Conservation (phyloP, 1,140 invertebrate species). For the Nixonia krombeini region DNA sequence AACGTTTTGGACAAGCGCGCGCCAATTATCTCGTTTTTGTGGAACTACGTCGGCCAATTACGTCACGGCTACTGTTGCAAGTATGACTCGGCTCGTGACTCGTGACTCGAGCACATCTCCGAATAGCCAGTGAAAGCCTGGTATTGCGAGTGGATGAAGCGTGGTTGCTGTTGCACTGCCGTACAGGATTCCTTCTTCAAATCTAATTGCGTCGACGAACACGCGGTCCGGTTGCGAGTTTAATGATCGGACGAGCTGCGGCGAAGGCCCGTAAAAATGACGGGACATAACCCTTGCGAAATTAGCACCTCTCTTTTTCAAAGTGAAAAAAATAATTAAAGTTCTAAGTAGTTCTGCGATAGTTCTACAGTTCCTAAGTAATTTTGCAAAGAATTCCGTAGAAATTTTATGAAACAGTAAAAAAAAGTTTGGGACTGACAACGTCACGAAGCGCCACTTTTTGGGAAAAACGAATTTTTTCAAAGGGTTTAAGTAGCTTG, state of each 20-base stretch:
- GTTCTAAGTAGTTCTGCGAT: too few relatives aligned
- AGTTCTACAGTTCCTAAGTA: too few relatives aligned
- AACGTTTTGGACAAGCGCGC: neutral
- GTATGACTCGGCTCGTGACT: conserved; percentile 14
- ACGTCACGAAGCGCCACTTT: too few relatives aligned
- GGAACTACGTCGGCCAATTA: conserved; percentile 4
- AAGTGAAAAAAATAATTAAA: too few relatives aligned
- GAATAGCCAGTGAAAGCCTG: conserved; percentile 14
- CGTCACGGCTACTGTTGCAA: conserved; percentile 2
- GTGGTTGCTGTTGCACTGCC: conserved; percentile 31
- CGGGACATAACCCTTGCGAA: too few relatives aligned
- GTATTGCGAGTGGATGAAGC: conserved; percentile 18
- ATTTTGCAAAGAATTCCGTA: too few relatives aligned
- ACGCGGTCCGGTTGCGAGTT: too few relatives aligned
- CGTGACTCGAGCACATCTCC: neutral
- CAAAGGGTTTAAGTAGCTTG: too few relatives aligned
- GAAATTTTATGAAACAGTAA: too few relatives aligned
- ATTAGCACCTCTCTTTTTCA: too few relatives aligned
- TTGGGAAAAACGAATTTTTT: too few relatives aligned
- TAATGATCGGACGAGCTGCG: conserved; percentile 24
- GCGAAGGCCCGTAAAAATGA: too few relatives aligned
- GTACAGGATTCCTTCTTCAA: conserved; percentile 29
- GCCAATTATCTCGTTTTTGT: neutral
- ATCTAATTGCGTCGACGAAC: conserved; percentile 31
- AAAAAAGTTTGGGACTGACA: neutral